Evolutionary conservation across 2,888 invertebrate species (phyloP), one percentile per base, ranked within the genome.

Genomic region (Caenorhabditis uteleia): DNA sequence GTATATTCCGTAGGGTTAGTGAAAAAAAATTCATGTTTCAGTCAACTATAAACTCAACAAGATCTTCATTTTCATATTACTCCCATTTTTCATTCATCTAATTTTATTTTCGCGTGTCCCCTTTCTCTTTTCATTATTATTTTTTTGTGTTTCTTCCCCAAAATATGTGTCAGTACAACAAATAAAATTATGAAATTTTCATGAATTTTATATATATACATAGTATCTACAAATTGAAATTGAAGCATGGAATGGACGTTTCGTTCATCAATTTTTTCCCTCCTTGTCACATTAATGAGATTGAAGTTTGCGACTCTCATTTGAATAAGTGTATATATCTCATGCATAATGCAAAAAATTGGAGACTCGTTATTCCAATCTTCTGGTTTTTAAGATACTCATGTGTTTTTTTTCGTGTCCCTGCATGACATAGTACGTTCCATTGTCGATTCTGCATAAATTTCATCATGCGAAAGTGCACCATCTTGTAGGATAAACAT

Each of bases 261-360:
- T n/a, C n/a, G n/a, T n/a, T n/a, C n/a, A n/a, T n/a, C n/a, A n/a
- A n/a, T n/a, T n/a, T n/a, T n/a, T n/a, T n/a, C n/a, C n/a, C n/a
- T n/a, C n/a, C n/a, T n/a, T n/a, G n/a, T n/a, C n/a, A n/a, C 42
- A 47, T 27, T 60, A 54, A 60, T 54, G 48, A 60, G 54, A 54
- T 54, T 44, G 46, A 54, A 54, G 54, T 60, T 49, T 39, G 31
- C 44, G 53, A 47, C 53, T 61, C 53, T 56, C 44, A 62, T 62
- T 62, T 56, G 56, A 62, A 62, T 62, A 62, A 62, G 62, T 62
- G 51, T 51, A 51, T 23, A 42, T 38, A 51, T 50, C 62, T 62
- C 62, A 62, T 62, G 47, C 56, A 62, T 62, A 56, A 62, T 62
- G 62, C 62, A 62, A 62, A 46, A 50, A 49, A 21, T 40, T 48